A percentile compares a stretch with the other conserved stretches of the same genome.
Evolutionary conservation across 2,113 vertebrate species (phyloP).

Genomic region (Myiopsitta monachus): DNA sequence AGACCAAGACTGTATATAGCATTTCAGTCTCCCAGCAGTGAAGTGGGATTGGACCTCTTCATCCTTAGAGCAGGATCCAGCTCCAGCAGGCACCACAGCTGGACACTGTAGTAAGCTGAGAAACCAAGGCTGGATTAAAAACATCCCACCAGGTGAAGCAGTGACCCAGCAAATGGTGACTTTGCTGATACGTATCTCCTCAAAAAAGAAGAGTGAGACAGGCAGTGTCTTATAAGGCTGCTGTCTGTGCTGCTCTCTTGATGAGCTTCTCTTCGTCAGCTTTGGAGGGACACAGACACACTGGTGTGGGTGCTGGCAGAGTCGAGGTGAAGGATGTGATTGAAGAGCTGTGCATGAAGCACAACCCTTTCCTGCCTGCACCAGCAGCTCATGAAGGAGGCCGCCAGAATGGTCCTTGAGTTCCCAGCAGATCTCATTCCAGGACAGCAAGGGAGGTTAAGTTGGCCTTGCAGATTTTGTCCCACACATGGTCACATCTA

Average conservation of each 20-base stretch:
- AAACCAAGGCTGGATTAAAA: background rate
- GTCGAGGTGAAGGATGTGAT: background rate
- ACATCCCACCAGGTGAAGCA: background rate
- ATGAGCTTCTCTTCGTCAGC: background rate
- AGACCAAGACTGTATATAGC: background rate
- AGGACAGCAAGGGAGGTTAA: background rate
- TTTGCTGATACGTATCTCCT: background rate
- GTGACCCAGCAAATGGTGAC: background rate
- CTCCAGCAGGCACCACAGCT: background rate
- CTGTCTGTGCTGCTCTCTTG: background rate
- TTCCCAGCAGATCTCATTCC: background rate
- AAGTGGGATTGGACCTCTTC: background rate
- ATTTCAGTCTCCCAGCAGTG: background rate
- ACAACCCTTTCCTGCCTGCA: background rate
- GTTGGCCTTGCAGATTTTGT: background rate
- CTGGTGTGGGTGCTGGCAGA: background rate
- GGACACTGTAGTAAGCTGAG: rapidly evolving
- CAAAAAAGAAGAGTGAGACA: background rate
- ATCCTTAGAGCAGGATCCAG: background rate
- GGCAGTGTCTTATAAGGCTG: background rate
- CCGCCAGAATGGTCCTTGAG: background rate
- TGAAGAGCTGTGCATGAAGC: background rate
- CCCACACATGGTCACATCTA: background rate
- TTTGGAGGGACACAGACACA: background rate
- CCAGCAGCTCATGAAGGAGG: background rate